Conservation (phyloP, 2,113 vertebrate genomes). For the Columba livia region DNA sequence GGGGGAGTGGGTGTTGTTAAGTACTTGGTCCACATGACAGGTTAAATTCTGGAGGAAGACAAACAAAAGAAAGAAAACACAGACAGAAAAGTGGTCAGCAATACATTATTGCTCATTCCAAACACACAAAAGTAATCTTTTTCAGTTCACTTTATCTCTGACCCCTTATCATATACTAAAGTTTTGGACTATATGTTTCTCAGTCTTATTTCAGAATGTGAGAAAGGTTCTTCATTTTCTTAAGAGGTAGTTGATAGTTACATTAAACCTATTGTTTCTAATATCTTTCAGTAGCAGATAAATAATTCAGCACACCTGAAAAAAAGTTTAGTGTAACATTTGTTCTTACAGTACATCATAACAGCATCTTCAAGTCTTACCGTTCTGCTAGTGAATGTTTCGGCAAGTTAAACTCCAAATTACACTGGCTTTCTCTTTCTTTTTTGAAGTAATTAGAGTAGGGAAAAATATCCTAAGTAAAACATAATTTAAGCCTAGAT, state of each 20-base stretch:
- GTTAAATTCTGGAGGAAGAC: neutral
- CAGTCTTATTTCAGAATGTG: neutral
- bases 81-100: neutral
- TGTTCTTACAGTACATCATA: neutral
- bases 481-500: neutral
- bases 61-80: neutral
- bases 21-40: neutral
- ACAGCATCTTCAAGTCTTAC: neutral
- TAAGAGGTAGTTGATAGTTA: neutral
- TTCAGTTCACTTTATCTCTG: neutral
- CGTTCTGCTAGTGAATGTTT: neutral
- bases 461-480: neutral
- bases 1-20: neutral
- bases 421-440: neutral
- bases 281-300: neutral
- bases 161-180: neutral
- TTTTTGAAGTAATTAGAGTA: neutral
- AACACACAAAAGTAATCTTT: neutral
- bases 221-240: neutral
- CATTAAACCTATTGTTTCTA: neutral
- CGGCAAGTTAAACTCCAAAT: neutral
- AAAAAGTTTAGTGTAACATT: neutral
- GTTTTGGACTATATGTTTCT: neutral
- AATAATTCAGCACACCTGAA: neutral
- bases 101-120: neutral